These are phyloP conservation scores for Myathropa florea DNA, from an alignment of 2,888 invertebrate species.

Conservation along the genomic window DNA sequence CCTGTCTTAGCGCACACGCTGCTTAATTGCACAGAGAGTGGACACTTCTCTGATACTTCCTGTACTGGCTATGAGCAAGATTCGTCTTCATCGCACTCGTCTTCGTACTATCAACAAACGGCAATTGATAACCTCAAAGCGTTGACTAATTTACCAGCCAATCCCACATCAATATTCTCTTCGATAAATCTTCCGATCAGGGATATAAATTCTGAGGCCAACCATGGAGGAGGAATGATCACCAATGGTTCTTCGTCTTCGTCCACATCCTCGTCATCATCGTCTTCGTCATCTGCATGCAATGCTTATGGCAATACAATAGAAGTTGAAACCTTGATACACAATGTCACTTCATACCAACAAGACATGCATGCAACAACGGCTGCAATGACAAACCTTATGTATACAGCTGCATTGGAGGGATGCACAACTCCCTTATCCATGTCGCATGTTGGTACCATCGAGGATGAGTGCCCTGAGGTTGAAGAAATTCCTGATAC, in stretches of 20 bases:
- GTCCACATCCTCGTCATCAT: conserved; percentile 42
- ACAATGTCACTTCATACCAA: conserved; percentile 65
- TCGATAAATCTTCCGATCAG: conserved; percentile 79
- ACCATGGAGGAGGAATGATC: neutral
- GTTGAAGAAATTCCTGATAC: conserved; percentile 73
- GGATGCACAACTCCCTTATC: conserved; percentile 54
- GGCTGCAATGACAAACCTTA: conserved; percentile 52
- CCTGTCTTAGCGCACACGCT: conserved; percentile 72
- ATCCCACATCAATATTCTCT: conserved; percentile 82
- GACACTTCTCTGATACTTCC: conserved; percentile 66
- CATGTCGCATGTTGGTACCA: conserved; percentile 54
- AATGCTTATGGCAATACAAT: conserved; percentile 48
- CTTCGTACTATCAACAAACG: conserved; percentile 74
- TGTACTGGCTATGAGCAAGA: conserved; percentile 65
- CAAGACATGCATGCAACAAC: conserved; percentile 49
- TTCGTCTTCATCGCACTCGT: conserved; percentile 54
- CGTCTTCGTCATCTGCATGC: conserved; percentile 39
- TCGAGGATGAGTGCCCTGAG: conserved; percentile 73
- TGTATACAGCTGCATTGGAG: conserved; percentile 52
- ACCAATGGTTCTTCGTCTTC: conserved; percentile 43
- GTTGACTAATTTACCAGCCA: conserved; percentile 81
- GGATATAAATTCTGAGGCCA: conserved; percentile 4
- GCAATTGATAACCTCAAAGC: conserved; percentile 83
- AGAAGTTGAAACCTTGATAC: conserved; percentile 71
- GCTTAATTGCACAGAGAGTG: conserved; percentile 72